Percentiles rank a stretch among this genome's conserved stretches.
Conservation (phyloP, 2,888 invertebrate species). For the Acrobasis repandana region DNA sequence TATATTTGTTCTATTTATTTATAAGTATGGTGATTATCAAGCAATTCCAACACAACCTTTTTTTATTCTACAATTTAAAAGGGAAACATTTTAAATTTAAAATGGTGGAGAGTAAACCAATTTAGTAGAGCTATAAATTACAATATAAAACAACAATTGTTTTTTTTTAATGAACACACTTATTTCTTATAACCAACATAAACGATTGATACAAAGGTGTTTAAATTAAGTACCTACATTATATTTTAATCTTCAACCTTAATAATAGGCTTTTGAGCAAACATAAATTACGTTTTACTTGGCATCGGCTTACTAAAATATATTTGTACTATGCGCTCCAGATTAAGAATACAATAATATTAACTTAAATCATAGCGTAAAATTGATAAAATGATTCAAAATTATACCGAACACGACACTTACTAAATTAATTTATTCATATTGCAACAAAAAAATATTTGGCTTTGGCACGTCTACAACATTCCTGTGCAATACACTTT, state of each 20-base stretch:
- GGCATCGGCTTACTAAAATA: constrained; percentile 26
- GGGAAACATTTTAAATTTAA: no score
- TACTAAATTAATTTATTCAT: constrained; percentile 32
- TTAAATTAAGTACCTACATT: constrained; percentile 38
- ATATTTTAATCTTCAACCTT: constrained; percentile 38
- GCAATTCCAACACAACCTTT: no score
- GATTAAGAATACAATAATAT: not conserved
- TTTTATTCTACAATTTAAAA: no score
- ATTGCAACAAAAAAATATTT: constrained; percentile 58
- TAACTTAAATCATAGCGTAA: constrained; percentile 24
- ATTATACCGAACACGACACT: constrained; percentile 29
- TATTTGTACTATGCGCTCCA: constrained; percentile 32
- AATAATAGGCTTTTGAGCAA: constrained; percentile 57
- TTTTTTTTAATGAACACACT: not conserved
- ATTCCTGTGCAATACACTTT: constrained; percentile 27
- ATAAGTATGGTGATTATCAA: no score
- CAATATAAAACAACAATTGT: no score
- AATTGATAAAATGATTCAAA: constrained; percentile 25
- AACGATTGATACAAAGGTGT: not conserved
- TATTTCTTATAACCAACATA: not conserved
- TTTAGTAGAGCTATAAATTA: no score
- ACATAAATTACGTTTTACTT: constrained; percentile 40
- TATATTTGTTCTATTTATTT: no score
- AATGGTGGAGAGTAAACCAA: no score
- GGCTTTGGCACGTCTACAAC: constrained; percentile 66